These are phyloP conservation scores for Nothobranchius furzeri DNA, from an alignment of 2,113 vertebrate genomes.

Conservation along the genomic window DNA sequence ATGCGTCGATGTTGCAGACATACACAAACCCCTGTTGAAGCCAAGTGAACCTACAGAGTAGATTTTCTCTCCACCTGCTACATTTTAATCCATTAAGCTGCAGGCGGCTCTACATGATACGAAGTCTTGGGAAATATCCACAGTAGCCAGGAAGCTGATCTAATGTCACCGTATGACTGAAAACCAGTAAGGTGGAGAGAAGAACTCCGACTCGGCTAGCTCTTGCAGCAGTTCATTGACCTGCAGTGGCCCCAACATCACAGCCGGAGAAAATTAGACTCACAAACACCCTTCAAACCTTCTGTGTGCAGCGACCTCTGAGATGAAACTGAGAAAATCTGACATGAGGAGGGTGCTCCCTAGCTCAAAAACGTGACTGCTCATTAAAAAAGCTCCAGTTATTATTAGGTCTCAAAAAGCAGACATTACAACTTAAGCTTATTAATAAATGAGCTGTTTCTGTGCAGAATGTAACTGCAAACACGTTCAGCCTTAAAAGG, in stretches of 20 bases:
- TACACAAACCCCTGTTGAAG: constrained; percentile 8
- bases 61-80: constrained; percentile 12
- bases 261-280: constrained; percentile 5
- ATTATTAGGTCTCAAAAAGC: constrained; percentile 1
- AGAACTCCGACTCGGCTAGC: neutral
- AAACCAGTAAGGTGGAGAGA: neutral
- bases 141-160: constrained; percentile 9
- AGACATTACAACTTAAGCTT: neutral
- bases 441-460: no score
- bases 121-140: constrained; percentile 11
- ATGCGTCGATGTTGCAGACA: constrained; percentile 5
- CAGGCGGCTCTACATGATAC: neutral
- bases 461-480: no score
- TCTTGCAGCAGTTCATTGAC: constrained; percentile 20
- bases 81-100: constrained; percentile 27
- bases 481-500: no score
- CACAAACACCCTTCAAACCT: constrained; percentile 1
- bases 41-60: constrained; percentile 5
- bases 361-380: constrained; percentile 32
- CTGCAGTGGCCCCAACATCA: constrained; percentile 12
- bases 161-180: neutral
- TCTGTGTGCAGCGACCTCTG: constrained; percentile 10
- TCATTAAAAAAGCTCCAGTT: constrained; percentile 6
- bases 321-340: constrained; percentile 13
- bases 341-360: constrained; percentile 31